Base-by-base conservation (phyloP, 1,140 invertebrate genomes). In the Tetramorium alpestre region DNA sequence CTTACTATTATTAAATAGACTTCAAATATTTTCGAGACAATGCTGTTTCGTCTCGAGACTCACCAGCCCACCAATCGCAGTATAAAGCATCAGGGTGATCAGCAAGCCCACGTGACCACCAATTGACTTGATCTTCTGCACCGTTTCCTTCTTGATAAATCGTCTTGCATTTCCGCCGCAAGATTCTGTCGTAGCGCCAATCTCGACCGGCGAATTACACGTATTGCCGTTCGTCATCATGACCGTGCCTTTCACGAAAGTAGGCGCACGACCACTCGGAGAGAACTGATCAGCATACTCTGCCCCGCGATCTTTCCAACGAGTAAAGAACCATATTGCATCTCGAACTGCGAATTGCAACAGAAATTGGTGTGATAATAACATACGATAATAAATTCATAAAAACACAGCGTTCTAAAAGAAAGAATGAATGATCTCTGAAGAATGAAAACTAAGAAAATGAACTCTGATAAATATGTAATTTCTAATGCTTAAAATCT, bases 61-160 rank as follows among this genome's bases (percentile, higher is more conserved):
- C 95, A 98, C 97, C 96, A 97, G 94, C 90, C 97, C 97, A 80
- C 97, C 97, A 62, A 97, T 96, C 44, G 96, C 96, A 1, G 97
- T 98, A 90, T 98, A 98, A 44, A 97, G 93, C 96, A 97, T 97
- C 16, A 98, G 94, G 0, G 97, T 96, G 22, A 97, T 95, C 78
- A 98, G 95, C 62, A 98, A 93, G 25, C 97, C 97, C 25, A 97
- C 94, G 88, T 97, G 97, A 77, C 97, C 96, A 54, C 97, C 91
- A 11, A 96, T 96, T 22, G 96, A 95, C 93, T 97, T 97, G 3
- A 97, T 94, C 88, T 96, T 93, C 67, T 56, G 87, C 4, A 93
- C 13, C 0, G 89, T 86, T 80, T 91, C 41, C 16, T 88, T 49
- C 1, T 49, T 22, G 10, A 89, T 58, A 22, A 86, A 85, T 47